phyloP scores from a whole-genome alignment of 2,888 invertebrate species.

The Candidula unifasciata region DNA sequence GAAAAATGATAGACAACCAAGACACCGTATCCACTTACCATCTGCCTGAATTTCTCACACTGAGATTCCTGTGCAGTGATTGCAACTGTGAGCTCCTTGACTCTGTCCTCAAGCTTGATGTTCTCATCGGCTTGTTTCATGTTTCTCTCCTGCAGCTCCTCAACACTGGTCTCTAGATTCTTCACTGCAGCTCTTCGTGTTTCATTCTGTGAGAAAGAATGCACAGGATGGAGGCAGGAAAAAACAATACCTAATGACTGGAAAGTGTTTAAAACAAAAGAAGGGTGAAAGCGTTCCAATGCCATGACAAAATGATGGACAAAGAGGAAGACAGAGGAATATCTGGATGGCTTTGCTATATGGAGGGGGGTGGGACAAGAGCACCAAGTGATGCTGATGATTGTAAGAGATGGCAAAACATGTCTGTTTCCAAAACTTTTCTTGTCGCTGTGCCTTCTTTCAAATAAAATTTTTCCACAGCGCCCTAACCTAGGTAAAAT shows the following conservation, averaged over 20 bases:
- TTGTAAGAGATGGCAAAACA: too few relatives aligned
- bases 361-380: too few relatives aligned
- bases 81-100: constrained; percentile 69
- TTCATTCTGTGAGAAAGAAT: constrained; percentile 61
- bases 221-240: too few relatives aligned
- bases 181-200: constrained; percentile 65
- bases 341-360: too few relatives aligned
- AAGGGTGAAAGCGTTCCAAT: neutral
- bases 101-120: constrained; percentile 70
- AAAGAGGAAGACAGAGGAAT: too few relatives aligned
- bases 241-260: neutral
- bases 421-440: too few relatives aligned
- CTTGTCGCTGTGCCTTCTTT: too few relatives aligned
- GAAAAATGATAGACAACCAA: neutral
- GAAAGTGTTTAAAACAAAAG: neutral
- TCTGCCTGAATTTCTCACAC: constrained; percentile 69
- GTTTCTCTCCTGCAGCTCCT: constrained; percentile 67
- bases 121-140: constrained; percentile 70
- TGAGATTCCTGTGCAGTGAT: constrained; percentile 70
- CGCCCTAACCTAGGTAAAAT: too few relatives aligned
- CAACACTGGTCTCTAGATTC: constrained; percentile 68
- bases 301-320: too few relatives aligned
- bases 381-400: too few relatives aligned
- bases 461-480: too few relatives aligned
- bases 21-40: constrained; percentile 56